phyloP scores from a whole-genome alignment of 2,113 vertebrate species.

The Leuciscus idus region DNA sequence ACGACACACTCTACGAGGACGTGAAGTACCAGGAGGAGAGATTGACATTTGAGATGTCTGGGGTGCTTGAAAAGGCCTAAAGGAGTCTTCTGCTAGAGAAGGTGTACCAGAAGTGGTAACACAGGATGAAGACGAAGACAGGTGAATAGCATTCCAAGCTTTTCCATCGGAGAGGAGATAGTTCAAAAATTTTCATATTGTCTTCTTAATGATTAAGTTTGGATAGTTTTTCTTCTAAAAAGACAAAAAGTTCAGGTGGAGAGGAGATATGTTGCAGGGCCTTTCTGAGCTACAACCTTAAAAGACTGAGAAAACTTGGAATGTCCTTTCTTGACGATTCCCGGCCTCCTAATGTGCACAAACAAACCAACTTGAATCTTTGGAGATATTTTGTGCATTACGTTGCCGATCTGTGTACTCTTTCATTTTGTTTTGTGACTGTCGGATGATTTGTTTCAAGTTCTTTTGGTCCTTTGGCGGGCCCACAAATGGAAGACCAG shows the following conservation, averaged over 20 bases:
- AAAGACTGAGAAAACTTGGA: not conserved
- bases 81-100: not conserved
- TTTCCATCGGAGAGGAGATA: not conserved
- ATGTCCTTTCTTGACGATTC: not conserved
- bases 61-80: not conserved
- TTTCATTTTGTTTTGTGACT: not conserved
- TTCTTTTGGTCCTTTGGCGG: not conserved
- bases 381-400: no score
- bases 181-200: no score
- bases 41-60: not conserved
- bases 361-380: conserved; percentile 1
- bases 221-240: no score
- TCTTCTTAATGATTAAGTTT: no score
- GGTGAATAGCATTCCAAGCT: not conserved
- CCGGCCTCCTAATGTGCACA: not conserved
- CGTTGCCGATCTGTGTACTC: not conserved
- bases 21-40: not conserved
- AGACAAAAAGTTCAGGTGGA: no score
- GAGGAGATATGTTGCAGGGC: not conserved
- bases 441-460: not conserved
- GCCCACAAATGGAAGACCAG: not conserved
- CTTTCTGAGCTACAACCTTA: not conserved
- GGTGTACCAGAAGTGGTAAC: not conserved
- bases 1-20: not conserved
- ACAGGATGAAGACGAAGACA: not conserved